Conservation (phyloP, 2,888 invertebrate genomes). For the Germaria angustata region DNA sequence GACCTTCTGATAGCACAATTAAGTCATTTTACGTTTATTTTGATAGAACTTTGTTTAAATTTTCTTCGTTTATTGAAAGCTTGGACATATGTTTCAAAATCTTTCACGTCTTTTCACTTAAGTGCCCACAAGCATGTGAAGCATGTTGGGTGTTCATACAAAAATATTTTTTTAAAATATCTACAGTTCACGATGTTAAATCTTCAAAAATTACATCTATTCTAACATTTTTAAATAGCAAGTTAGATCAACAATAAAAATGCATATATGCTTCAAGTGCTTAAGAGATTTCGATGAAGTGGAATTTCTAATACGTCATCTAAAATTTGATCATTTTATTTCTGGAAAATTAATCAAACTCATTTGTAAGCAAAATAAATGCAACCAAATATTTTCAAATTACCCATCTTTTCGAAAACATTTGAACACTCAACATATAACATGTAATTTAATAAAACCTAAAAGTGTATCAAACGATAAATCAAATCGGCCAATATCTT, state of each 20-base stretch:
- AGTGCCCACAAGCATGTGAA: conserved; percentile 2
- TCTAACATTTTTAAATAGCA: background rate
- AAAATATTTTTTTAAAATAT: conserved; percentile 3
- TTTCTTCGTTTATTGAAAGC: conserved; percentile 41
- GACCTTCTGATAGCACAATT: conserved; percentile 31
- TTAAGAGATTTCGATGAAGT: too few species aligned
- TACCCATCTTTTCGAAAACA: too few species aligned
- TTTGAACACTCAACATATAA: too few species aligned
- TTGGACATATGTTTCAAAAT: conserved; percentile 50
- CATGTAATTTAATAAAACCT: too few species aligned
- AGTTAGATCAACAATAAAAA: background rate
- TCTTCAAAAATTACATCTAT: background rate
- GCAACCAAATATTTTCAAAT: too few species aligned
- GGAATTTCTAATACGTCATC: too few species aligned
- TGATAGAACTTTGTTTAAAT: conserved; percentile 56
- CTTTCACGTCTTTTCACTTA: conserved; percentile 7
- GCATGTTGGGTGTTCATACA: conserved; percentile 3
- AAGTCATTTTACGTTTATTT: conserved; percentile 62
- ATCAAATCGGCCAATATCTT: too few species aligned
- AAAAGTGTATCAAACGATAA: too few species aligned
- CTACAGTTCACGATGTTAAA: background rate
- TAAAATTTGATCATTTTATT: too few species aligned
- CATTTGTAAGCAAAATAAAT: too few species aligned
- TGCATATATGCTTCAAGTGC: too few species aligned
- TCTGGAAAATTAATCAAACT: too few species aligned